These are phyloP conservation scores for Otus sunia DNA, from an alignment of 2,113 vertebrate species.

Conservation along the genomic window DNA sequence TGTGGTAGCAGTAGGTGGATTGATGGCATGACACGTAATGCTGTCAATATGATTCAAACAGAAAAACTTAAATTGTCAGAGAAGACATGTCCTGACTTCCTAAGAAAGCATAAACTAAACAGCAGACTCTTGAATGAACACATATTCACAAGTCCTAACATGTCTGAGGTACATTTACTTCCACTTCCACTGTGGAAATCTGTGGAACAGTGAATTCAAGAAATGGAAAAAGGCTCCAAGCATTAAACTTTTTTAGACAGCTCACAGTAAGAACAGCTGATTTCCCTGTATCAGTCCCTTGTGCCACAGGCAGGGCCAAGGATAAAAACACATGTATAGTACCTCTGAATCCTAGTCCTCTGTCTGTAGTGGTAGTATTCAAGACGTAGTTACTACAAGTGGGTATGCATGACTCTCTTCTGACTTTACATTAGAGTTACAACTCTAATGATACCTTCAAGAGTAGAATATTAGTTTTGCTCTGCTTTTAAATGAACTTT, in stretches of 20 bases:
- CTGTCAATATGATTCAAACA: not conserved
- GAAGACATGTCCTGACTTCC: not conserved
- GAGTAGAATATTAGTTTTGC: not conserved
- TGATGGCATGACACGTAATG: not conserved
- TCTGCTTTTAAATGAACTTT: not conserved
- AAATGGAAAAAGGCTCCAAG: not conserved
- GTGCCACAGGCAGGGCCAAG: not conserved
- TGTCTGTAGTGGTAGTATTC: not conserved
- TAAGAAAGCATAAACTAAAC: not conserved
- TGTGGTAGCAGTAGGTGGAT: not conserved
- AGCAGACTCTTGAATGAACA: not conserved
- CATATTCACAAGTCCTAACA: fast-evolving
- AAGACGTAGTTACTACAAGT: not conserved
- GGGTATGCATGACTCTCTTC: not conserved
- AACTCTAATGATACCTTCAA: not conserved
- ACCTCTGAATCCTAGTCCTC: not conserved
- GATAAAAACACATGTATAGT: not conserved
- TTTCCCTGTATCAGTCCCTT: not conserved
- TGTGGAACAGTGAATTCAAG: not conserved
- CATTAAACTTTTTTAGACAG: not conserved
- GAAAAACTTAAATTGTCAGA: not conserved
- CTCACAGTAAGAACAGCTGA: not conserved
- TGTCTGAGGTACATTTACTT: not conserved
- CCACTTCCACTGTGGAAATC: not conserved
- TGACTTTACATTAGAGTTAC: not conserved